Conservation (phyloP, 92 coral and sea anemone genomes). For the Zoanthus sansibaricus region DNA sequence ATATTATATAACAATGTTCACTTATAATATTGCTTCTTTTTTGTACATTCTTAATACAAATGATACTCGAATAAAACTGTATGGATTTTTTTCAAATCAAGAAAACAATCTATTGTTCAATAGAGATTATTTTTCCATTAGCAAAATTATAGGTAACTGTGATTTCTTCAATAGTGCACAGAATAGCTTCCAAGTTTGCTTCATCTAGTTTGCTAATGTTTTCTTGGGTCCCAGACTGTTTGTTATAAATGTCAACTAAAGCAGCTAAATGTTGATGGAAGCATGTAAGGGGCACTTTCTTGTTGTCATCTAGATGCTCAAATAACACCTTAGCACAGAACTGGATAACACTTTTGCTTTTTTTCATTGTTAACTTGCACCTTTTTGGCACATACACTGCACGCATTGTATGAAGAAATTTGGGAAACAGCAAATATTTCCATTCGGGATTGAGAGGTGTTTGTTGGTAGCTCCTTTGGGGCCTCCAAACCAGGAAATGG, state of each 20-base stretch:
- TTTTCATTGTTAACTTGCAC: conserved; percentile 25
- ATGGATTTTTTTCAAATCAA: conserved; percentile 5
- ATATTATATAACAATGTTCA: too few relatives aligned
- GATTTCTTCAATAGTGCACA: background rate
- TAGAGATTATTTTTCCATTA: too few relatives aligned
- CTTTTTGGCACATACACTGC: conserved; percentile 23
- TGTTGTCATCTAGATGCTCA: conserved; percentile 21
- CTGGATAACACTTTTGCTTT: conserved; percentile 9
- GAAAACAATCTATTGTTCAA: background rate
- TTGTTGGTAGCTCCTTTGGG: conserved; percentile 44
- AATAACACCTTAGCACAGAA: conserved; percentile 20
- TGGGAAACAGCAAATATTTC: conserved; percentile 2
- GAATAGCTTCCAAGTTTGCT: background rate
- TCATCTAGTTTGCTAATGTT: conserved; percentile 1
- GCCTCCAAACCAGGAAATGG: conserved; percentile 27
- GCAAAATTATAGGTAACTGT: background rate
- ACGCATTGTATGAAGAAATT: conserved; percentile 38
- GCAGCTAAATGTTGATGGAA: background rate
- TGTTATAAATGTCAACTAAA: conserved; percentile 1
- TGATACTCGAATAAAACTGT: background rate
- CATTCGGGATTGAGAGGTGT: background rate
- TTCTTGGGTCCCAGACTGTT: conserved; percentile 1
- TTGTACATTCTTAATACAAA: too few relatives aligned
- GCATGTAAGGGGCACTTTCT: conserved; percentile 40
- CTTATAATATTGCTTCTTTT: too few relatives aligned